phyloP scores from a whole-genome alignment of 64 coral and sea anemone species.

The Astreopora myriophthalma region DNA sequence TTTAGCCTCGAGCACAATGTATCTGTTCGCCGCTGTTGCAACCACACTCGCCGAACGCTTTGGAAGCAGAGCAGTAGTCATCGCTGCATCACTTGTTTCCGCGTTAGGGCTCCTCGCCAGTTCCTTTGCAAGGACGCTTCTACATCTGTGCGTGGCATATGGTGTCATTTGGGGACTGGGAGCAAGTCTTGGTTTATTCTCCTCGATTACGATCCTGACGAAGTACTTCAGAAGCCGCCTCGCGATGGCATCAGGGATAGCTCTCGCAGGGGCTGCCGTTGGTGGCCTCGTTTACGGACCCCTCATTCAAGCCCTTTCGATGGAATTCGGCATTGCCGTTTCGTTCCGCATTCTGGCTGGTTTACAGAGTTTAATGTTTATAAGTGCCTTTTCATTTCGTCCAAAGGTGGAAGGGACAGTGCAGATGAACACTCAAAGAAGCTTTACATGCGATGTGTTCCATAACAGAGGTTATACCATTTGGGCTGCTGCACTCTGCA shows the following conservation, averaged over 20 bases:
- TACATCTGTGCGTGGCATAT: conserved; percentile 28
- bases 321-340: not conserved
- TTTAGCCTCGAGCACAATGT: conserved; percentile 34
- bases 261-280: conserved; percentile 13
- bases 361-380: conserved; percentile 10
- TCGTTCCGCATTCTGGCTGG: conserved; percentile 39
- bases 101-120: not conserved
- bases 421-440: not conserved
- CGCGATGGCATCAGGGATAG: conserved; percentile 33
- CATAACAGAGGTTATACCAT: conserved; percentile 19
- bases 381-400: conserved; percentile 13
- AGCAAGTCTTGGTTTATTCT: conserved; percentile 45
- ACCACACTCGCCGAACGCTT: conserved; percentile 31
- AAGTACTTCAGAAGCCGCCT: conserved; percentile 42
- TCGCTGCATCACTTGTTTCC: conserved; percentile 9
- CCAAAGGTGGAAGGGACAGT: not conserved
- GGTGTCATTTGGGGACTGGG: conserved; percentile 52
- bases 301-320: not conserved
- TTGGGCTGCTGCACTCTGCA: not conserved
- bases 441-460: not conserved
- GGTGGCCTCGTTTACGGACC: conserved; percentile 14
- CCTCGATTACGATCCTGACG: conserved; percentile 39
- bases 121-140: conserved; percentile 8
- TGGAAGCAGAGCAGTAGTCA: conserved; percentile 41
- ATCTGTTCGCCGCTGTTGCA: conserved; percentile 41